Conservation (phyloP, 2,113 vertebrate genomes). For the Epinephelus fuscoguttatus region DNA sequence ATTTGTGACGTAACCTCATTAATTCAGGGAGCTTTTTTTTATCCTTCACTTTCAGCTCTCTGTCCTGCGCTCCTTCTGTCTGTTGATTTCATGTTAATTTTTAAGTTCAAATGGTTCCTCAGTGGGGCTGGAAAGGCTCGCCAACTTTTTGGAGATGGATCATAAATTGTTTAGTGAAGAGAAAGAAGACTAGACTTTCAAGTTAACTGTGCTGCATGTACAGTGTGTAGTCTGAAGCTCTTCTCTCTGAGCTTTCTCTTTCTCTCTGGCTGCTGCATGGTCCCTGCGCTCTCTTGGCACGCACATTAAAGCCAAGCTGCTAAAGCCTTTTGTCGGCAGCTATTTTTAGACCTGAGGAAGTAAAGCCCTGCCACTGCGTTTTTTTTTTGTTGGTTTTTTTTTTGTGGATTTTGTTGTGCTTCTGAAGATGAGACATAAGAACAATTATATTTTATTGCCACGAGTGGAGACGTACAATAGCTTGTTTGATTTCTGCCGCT, state of each 20-base stretch:
- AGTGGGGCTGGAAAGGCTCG: neutral
- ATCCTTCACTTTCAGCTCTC: neutral
- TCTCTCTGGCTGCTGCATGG: conserved; percentile 50
- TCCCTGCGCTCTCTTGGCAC: conserved; percentile 59
- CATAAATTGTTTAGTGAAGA: conserved; percentile 24
- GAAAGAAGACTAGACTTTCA: conserved; percentile 9
- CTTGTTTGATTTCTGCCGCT: neutral
- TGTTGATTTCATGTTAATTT: conserved; percentile 8
- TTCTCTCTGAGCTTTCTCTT: conserved; percentile 22
- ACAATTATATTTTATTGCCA: neutral
- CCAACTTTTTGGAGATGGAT: conserved; percentile 2
- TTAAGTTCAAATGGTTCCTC: conserved; percentile 21
- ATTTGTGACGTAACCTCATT: conserved; percentile 18
- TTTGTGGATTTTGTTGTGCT: neutral
- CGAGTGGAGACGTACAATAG: neutral
- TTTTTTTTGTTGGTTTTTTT: neutral
- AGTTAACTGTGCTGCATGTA: conserved; percentile 13
- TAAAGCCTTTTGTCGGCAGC: conserved; percentile 64
- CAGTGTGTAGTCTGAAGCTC: conserved; percentile 14
- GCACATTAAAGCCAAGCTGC: conserved; percentile 65
- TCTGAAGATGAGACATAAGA: conserved; percentile 30
- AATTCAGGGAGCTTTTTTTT: conserved; percentile 47
- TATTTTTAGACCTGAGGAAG: conserved; percentile 74
- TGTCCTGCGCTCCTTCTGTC: neutral
- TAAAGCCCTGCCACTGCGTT: conserved; percentile 27